phyloP scores from a whole-genome alignment of 1,140 invertebrate species.

The Macrotrachela quadricornifera region DNA sequence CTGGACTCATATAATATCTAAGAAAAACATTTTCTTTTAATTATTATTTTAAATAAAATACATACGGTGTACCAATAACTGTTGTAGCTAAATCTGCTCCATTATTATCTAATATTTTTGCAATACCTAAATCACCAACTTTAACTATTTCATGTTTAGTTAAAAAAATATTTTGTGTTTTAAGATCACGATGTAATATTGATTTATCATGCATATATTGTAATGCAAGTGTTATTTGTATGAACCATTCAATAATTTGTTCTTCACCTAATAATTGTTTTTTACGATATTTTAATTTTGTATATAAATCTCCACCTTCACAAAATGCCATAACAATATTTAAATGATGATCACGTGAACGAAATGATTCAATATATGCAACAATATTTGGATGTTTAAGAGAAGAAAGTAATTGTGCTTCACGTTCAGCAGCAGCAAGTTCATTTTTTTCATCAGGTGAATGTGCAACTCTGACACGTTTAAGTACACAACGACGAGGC shows the following conservation, averaged over 20 bases:
- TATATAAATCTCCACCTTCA: constrained; percentile 36
- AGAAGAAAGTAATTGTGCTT: constrained; percentile 32
- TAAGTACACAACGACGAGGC: constrained; percentile 33
- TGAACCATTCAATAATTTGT: constrained; percentile 36
- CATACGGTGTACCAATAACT: constrained; percentile 31
- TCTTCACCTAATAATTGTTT: constrained; percentile 26
- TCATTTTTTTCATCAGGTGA: constrained; percentile 23
- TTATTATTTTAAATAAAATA: too few relatives aligned
- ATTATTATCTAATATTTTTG: constrained; percentile 11
- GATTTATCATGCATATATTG: constrained; percentile 36
- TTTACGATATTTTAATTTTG: constrained; percentile 31
- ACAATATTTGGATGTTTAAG: constrained; percentile 37
- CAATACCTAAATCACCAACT: constrained; percentile 35
- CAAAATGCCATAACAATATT: constrained; percentile 37
- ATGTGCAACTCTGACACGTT: constrained; percentile 31
- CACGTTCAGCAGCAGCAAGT: constrained; percentile 29
- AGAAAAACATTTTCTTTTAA: too few relatives aligned
- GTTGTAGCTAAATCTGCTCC: constrained; percentile 32
- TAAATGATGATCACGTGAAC: constrained; percentile 24
- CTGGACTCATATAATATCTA: constrained; percentile 34
- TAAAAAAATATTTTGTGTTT: constrained; percentile 37
- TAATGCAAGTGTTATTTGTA: constrained; percentile 36
- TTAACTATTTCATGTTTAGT: constrained; percentile 34
- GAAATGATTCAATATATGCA: constrained; percentile 35
- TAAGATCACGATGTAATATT: constrained; percentile 36